These are phyloP conservation scores for Phenganax subtilis DNA, from an alignment of 92 coral and sea anemone species.

Conservation along the genomic window DNA sequence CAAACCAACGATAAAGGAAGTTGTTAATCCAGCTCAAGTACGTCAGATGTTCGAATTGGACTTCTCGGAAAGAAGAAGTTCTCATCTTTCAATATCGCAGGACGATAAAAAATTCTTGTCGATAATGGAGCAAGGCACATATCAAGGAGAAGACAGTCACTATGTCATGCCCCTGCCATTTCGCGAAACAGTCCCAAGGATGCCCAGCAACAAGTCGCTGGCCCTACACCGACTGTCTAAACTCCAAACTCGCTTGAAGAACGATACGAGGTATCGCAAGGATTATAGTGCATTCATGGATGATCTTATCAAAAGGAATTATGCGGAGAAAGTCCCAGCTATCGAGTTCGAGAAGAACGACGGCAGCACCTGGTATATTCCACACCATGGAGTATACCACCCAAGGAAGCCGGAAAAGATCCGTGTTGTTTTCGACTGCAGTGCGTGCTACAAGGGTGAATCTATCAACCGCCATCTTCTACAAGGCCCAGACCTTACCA, in stretches of 20 bases:
- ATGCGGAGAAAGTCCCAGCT: constrained; percentile 44
- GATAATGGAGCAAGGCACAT: constrained; percentile 35
- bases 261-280: constrained; percentile 21
- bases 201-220: constrained; percentile 48
- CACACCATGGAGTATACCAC: constrained; percentile 50
- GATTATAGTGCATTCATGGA: constrained; percentile 51
- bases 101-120: constrained; percentile 47
- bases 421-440: constrained; percentile 49
- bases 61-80: constrained; percentile 38
- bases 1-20: constrained; percentile 41
- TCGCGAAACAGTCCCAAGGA: background rate
- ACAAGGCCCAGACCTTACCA: constrained; percentile 49
- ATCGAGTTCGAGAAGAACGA: background rate
- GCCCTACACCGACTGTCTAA: constrained; percentile 45
- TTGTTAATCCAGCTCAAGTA: constrained; percentile 41
- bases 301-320: constrained; percentile 28
- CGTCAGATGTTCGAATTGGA: constrained; percentile 45
- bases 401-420: constrained; percentile 39
- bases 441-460: constrained; percentile 5
- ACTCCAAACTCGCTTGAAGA: constrained; percentile 26
- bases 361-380: constrained; percentile 41
- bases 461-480: constrained; percentile 42
- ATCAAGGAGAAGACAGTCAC: constrained; percentile 36
- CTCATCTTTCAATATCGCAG: constrained; percentile 27
- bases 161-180: constrained; percentile 57